Evolutionary conservation across 2,888 invertebrate genomes (phyloP).

Genomic region (Lithophane ornitopus): DNA sequence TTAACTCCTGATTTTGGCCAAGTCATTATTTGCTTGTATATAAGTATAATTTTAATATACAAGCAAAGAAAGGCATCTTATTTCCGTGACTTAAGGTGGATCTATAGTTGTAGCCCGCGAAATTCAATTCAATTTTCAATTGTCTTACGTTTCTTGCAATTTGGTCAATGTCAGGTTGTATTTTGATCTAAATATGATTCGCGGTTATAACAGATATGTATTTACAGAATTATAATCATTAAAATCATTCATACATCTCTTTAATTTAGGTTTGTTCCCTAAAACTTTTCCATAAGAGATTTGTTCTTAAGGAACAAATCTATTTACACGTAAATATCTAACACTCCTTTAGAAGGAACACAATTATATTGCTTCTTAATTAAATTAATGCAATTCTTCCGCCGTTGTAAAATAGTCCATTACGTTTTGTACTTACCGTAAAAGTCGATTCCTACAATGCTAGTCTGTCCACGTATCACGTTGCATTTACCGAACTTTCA

Average conservation of each 20-base stretch:
- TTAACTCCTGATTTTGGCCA: neutral
- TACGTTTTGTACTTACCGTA: conserved; percentile 37
- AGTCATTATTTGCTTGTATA: conserved; percentile 1
- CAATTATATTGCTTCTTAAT: conserved; percentile 36
- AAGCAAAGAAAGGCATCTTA: too few species aligned
- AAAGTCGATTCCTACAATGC: conserved; percentile 35
- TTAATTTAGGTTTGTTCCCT: too few species aligned
- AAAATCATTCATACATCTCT: too few species aligned
- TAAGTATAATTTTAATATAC: neutral
- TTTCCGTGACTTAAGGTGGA: neutral
- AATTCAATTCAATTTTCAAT: too few species aligned
- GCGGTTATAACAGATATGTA: too few species aligned
- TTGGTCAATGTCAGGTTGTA: too few species aligned
- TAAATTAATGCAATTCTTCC: conserved; percentile 41
- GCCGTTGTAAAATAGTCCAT: conserved; percentile 17
- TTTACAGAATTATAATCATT: too few species aligned
- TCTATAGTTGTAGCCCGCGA: too few species aligned
- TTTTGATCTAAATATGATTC: too few species aligned
- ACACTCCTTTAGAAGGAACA: conserved; percentile 2
- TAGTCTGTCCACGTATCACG: conserved; percentile 32
- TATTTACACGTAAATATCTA: neutral
- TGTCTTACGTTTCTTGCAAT: too few species aligned
- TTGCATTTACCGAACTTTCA: conserved; percentile 41
- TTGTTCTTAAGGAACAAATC: too few species aligned
- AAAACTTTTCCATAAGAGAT: too few species aligned